Evolutionary conservation across 1,140 invertebrate genomes (phyloP).

Genomic region (Notospermus geniculatus): DNA sequence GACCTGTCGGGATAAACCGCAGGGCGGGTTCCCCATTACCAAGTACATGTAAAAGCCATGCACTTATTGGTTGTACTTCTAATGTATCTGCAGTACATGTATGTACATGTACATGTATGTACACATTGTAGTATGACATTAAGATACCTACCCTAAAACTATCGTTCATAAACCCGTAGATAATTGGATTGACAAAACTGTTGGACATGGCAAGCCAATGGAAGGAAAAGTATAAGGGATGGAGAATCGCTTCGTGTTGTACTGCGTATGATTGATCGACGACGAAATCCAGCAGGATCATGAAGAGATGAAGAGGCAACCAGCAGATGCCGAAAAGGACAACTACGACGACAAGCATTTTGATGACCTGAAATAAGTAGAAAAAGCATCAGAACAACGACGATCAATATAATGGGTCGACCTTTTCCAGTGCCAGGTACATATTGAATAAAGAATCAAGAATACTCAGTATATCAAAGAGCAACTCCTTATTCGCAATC

Average conservation of each 20-base stretch:
- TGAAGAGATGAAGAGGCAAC: conserved; percentile 60
- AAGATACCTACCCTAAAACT: conserved; percentile 70
- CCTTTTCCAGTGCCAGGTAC: too few species aligned
- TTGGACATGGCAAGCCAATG: conserved; percentile 66
- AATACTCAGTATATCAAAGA: too few species aligned
- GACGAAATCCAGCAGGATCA: conserved; percentile 38
- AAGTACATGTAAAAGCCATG: too few species aligned
- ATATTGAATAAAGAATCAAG: too few species aligned
- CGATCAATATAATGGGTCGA: too few species aligned
- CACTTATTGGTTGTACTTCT: too few species aligned
- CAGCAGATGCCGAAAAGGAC: conserved; percentile 61
- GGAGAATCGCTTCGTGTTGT: conserved; percentile 12
- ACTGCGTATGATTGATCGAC: conserved; percentile 11
- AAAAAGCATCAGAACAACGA: background rate
- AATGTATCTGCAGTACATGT: too few species aligned
- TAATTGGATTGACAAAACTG: conserved; percentile 80
- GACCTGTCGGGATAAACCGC: too few species aligned
- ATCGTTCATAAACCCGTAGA: conserved; percentile 82
- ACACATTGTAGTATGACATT: too few species aligned
- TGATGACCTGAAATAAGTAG: conserved; percentile 58
- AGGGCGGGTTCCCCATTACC: too few species aligned
- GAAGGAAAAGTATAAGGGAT: conserved; percentile 52
- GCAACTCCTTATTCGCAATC: too few species aligned
- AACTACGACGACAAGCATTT: conserved; percentile 62
- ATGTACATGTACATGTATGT: too few species aligned